phyloP scores from a whole-genome alignment of 30 jellyfish, hydroid and myxozoan genomes.

The Aurelia sp. region DNA sequence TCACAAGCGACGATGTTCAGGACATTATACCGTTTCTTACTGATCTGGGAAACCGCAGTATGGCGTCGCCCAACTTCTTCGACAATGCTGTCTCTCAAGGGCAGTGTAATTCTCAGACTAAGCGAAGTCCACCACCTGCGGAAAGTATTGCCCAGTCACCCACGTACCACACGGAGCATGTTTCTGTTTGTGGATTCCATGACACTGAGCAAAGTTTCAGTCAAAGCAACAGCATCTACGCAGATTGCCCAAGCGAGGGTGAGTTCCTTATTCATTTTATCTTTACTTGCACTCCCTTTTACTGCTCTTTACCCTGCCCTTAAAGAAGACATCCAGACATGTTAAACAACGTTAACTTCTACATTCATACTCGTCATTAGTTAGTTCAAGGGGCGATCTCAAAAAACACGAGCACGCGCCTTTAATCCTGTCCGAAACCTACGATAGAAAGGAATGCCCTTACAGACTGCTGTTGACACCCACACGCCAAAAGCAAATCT shows the following conservation, averaged over 20 bases:
- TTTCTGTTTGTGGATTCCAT: slow-evolving; percentile 25
- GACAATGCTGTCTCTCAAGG: slow-evolving; percentile 54
- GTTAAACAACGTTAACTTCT: neutral
- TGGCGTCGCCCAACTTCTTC: slow-evolving; percentile 80
- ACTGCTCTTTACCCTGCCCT: neutral
- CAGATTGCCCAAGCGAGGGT: slow-evolving; percentile 57
- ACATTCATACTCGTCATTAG: neutral
- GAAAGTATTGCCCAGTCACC: slow-evolving; percentile 52
- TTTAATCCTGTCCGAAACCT: no score
- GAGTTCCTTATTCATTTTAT: neutral
- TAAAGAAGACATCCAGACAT: neutral
- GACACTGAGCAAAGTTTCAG: slow-evolving; percentile 54
- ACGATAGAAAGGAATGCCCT: no score
- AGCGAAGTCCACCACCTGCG: slow-evolving; percentile 61
- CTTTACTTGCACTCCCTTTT: neutral
- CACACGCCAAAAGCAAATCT: no score
- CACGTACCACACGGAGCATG: slow-evolving; percentile 32
- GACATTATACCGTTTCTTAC: slow-evolving; percentile 78
- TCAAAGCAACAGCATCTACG: slow-evolving; percentile 15
- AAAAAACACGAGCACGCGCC: no score
- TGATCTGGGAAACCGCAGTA: slow-evolving; percentile 72
- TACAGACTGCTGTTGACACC: no score
- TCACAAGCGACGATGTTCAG: slow-evolving; percentile 83
- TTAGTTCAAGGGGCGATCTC: no score
- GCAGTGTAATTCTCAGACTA: slow-evolving; percentile 43